phyloP scores from a whole-genome alignment of 2,797 vertebrate genomes.

The Cephalopachus bancanus region DNA sequence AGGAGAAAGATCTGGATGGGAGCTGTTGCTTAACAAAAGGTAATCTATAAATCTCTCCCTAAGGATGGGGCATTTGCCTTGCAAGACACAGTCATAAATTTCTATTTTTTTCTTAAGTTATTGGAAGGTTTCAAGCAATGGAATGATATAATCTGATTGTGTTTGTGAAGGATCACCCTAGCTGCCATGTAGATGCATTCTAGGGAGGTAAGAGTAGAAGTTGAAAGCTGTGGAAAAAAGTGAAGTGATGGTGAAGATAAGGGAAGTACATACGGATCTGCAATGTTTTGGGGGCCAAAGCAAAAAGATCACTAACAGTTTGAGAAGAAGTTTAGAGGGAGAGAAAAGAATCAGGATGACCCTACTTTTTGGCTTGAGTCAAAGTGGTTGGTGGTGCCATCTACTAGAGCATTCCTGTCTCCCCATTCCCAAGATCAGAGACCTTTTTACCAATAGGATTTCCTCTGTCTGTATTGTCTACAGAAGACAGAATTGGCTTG shows the following conservation, averaged over 20 bases:
- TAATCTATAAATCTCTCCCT: not conserved
- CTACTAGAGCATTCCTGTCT: not conserved
- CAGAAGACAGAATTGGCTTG: conserved; percentile 7
- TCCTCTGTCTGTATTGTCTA: conserved; percentile 39
- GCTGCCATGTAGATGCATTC: not conserved
- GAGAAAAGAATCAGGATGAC: not conserved
- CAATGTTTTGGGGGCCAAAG: not conserved
- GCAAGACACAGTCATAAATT: not conserved
- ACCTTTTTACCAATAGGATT: not conserved
- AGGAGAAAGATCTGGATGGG: accelerated
- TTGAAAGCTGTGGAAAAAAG: not conserved
- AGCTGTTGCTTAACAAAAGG: not conserved
- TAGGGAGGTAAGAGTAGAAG: not conserved
- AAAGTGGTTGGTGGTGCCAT: not conserved
- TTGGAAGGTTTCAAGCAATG: not conserved
- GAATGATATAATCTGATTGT: too few relatives aligned
- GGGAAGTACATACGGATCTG: accelerated
- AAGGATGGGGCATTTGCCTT: not conserved
- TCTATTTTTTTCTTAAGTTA: not conserved
- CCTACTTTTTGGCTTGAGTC: not conserved
- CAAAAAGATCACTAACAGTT: not conserved
- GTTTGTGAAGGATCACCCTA: not conserved
- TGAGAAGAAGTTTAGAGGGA: not conserved
- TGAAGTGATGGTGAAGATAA: not conserved
- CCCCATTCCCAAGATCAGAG: not conserved